Conservation (phyloP, 2,888 invertebrate species). For the Epiblema foenella region DNA sequence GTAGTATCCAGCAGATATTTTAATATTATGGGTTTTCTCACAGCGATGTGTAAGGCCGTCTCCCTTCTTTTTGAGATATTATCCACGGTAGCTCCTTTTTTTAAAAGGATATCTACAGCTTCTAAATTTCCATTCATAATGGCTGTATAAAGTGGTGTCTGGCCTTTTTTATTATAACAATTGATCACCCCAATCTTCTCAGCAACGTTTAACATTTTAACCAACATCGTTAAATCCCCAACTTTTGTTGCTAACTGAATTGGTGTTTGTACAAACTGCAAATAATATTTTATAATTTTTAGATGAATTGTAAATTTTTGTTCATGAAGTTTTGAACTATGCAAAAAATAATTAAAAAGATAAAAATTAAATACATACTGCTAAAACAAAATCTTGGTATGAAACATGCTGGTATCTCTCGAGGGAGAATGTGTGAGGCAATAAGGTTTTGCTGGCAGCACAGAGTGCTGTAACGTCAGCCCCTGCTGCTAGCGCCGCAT, state of each 20-base stretch:
- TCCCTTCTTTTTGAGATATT: constrained; percentile 44
- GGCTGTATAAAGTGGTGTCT: constrained; percentile 55
- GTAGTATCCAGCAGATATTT: constrained; percentile 28
- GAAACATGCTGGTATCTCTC: constrained; percentile 51
- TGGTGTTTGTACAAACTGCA: constrained; percentile 52
- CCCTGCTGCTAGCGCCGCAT: constrained; percentile 4
- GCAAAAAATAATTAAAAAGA: not conserved
- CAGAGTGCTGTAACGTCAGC: constrained; percentile 17
- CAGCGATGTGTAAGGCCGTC: constrained; percentile 44
- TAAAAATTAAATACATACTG: constrained; percentile 10
- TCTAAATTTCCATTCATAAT: constrained; percentile 50
- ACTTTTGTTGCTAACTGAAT: constrained; percentile 59
- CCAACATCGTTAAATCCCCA: constrained; percentile 54
- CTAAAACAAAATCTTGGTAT: constrained; percentile 39
- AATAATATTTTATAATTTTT: not conserved
- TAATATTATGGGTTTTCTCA: constrained; percentile 21
- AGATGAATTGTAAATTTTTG: not conserved
- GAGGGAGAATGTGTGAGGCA: constrained; percentile 52
- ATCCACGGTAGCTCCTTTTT: constrained; percentile 41
- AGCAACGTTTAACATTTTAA: constrained; percentile 55
- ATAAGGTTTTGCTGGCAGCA: constrained; percentile 5
- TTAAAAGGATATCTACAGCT: constrained; percentile 53
- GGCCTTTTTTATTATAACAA: constrained; percentile 47
- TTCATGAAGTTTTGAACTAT: not conserved
- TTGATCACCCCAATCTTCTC: constrained; percentile 52